Evolutionary conservation across 2,888 invertebrate genomes (phyloP), one percentile per base, ranked within the genome.

Genomic region (Drosophila pseudotakahashii): DNA sequence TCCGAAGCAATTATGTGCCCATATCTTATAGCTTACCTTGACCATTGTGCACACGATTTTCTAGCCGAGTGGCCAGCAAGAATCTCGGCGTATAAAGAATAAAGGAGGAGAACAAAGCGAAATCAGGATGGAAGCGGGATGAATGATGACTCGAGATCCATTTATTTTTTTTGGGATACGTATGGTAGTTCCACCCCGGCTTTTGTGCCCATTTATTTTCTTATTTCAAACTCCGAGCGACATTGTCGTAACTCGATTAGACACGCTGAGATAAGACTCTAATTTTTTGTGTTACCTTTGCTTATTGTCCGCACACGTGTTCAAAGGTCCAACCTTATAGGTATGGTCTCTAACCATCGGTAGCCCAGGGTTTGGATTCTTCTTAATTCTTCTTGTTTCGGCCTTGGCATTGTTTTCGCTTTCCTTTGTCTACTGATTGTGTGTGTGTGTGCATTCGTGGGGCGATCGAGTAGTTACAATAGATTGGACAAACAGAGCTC

Each of bases 291-390:
- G 66, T 74, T 69, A 47, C 54, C 73, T 63, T 44, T 36, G 75
- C 79, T 75, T 79, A 80, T 87, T 89, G 87, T 89, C 73, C 77
- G 88, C 87, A 90, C 91, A 91, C 91, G 91, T 91, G 90, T 90
- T 89, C 85, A 70, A 81, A 73, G 19, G 16, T 42, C 19, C 19
- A 23, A 71, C 16, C 32, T 10, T 16, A 34, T 11, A 7, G 16
- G 11, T 16, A 34, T 19, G 34, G 77, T 13, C 37, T 19, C 11
- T 30, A 57, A 32, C 37, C 60, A 32, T 62, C 82, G 71, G 70
- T 74, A 81, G 81, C 55, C 60, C 67, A 64, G 73, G 58, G 62
- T 73, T 57, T 45, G 45, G 45, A n/a, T 57, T 50, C 39, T 54
- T 30, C 68, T 48, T 37, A 67, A 50, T 67, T 54, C 44, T 42